phyloP scores from a whole-genome alignment of 2,113 vertebrate genomes.

The Pachyramphus minor region DNA sequence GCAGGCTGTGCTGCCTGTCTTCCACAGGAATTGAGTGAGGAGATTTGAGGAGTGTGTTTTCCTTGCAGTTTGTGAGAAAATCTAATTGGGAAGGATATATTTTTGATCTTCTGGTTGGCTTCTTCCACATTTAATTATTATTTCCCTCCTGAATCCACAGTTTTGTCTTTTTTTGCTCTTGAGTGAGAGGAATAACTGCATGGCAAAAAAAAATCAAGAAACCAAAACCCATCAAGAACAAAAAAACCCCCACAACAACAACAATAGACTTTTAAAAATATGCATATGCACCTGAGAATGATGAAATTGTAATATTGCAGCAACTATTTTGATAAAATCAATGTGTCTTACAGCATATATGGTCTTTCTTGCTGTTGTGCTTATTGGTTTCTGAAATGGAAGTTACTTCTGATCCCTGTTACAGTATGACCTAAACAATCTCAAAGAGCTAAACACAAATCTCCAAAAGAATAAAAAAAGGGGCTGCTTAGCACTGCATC shows the following conservation, averaged over 20 bases:
- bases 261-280: background rate
- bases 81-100: background rate
- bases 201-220: background rate
- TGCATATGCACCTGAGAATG: accelerated
- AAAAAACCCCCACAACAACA: background rate
- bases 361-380: background rate
- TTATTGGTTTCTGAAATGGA: background rate
- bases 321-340: background rate
- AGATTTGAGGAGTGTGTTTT: background rate
- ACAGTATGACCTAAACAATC: background rate
- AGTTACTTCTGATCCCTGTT: background rate
- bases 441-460: background rate
- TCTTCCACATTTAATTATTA: background rate
- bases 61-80: background rate
- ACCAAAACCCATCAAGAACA: background rate
- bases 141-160: background rate
- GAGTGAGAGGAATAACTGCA: background rate
- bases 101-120: background rate
- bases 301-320: background rate
- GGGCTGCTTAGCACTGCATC: background rate
- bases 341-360: background rate
- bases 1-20: background rate
- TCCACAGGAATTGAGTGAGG: background rate
- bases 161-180: background rate
- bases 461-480: background rate